phyloP scores from a whole-genome alignment of 2,113 vertebrate genomes.

The Xerus inauris region DNA sequence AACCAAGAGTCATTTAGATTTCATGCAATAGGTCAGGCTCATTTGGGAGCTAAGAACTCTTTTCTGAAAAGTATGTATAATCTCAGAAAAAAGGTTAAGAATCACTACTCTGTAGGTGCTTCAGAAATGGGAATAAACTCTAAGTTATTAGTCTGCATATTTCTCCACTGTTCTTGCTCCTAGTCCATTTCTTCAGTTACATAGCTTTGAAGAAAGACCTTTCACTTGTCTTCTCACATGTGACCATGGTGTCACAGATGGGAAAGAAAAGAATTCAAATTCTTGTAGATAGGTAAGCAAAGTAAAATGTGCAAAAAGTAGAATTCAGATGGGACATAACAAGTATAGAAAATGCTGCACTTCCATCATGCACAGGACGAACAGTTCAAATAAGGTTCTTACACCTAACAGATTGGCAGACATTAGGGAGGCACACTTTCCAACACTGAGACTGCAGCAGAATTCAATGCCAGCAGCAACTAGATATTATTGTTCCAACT shows the following conservation, averaged over 20 bases:
- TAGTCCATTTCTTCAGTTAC: background rate
- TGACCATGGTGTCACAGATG: conserved; percentile 20
- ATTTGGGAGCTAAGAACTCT: background rate
- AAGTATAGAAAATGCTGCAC: background rate
- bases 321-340: background rate
- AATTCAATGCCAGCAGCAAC: background rate
- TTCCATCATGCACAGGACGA: background rate
- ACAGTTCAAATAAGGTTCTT: background rate
- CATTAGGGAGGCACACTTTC: background rate
- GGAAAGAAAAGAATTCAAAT: conserved; percentile 22
- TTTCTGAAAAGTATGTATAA: background rate
- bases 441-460: background rate
- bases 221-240: background rate
- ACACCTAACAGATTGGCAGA: background rate
- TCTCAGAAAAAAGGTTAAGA: background rate
- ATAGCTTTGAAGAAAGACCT: background rate
- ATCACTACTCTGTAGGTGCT: background rate
- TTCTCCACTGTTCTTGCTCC: background rate
- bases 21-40: background rate
- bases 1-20: background rate
- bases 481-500: background rate
- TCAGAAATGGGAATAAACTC: conserved; percentile 5
- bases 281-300: background rate
- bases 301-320: background rate
- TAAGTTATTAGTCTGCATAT: background rate